phyloP scores from a whole-genome alignment of 1,140 invertebrate genomes.

The Hirudo medicinalis region DNA sequence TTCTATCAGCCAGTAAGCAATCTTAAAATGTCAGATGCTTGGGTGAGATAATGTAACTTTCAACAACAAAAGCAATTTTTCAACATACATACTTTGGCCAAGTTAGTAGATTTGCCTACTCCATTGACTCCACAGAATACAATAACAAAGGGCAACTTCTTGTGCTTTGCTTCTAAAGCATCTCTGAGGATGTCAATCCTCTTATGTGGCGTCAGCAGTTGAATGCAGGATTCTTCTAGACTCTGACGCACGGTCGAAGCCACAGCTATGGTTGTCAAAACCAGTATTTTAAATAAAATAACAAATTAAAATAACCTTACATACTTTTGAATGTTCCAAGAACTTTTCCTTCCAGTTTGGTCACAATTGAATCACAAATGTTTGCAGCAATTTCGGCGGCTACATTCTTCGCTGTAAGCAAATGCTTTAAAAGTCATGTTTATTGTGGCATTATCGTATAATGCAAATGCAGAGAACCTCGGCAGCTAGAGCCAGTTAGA shows the following conservation, averaged over 20 bases:
- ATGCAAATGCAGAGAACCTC: neutral
- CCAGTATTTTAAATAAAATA: neutral
- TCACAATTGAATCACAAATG: conserved; percentile 82
- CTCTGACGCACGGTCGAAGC: conserved; percentile 60
- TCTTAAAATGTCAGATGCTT: conserved; percentile 43
- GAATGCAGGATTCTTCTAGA: conserved; percentile 52
- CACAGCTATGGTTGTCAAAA: conserved; percentile 48
- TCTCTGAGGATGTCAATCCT: conserved; percentile 93
- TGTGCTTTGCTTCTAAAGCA: conserved; percentile 69
- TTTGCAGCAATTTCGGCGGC: conserved; percentile 86
- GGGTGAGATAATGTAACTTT: neutral
- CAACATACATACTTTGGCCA: conserved; percentile 63
- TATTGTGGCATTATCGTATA: neutral
- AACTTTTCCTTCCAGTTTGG: conserved; percentile 83
- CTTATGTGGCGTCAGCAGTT: conserved; percentile 82
- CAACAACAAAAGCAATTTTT: neutral
- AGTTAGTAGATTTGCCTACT: conserved; percentile 97
- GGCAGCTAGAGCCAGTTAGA: too few species aligned
- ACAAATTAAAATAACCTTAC: conserved; percentile 19
- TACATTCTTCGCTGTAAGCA: conserved; percentile 71
- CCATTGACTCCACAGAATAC: conserved; percentile 99
- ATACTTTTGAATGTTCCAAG: conserved; percentile 72
- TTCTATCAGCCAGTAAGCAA: conserved; percentile 98
- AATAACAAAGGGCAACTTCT: conserved; percentile 77
- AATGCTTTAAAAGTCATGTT: neutral